Evolutionary conservation across 2,797 vertebrate species (phyloP).

Genomic region (Spheniscus humboldti): DNA sequence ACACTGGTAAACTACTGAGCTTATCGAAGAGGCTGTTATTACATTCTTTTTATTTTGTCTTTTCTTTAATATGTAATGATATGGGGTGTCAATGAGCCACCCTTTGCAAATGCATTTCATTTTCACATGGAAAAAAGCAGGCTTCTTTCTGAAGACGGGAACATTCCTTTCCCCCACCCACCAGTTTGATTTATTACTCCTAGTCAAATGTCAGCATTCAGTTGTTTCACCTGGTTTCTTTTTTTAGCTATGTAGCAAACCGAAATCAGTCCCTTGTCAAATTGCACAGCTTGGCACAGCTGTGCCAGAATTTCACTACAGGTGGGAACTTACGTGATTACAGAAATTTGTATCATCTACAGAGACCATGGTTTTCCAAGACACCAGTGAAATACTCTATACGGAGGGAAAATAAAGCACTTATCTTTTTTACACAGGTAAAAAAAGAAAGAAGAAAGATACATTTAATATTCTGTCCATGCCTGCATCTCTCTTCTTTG

Average conservation of each 20-base stretch:
- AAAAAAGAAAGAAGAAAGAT: not conserved
- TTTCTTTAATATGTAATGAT: not conserved
- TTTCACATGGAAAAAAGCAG: not conserved
- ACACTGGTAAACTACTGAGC: not conserved
- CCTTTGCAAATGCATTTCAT: not conserved
- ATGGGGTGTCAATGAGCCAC: not conserved
- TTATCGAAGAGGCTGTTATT: not conserved
- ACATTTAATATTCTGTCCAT: not conserved
- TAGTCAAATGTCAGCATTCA: constrained; percentile 22
- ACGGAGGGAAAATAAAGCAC: not conserved
- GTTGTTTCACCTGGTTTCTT: constrained; percentile 46
- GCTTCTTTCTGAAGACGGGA: not conserved
- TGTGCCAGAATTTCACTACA: not conserved
- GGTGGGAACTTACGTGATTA: not conserved
- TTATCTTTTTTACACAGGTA: not conserved
- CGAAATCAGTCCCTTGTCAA: constrained; percentile 19
- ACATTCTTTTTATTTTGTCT: not conserved
- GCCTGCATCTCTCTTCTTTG: not conserved
- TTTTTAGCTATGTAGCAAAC: constrained; percentile 6
- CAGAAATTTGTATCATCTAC: not conserved
- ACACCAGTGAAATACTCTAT: not conserved
- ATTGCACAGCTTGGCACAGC: not conserved
- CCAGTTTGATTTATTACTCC: constrained; percentile 41
- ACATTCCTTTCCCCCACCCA: constrained; percentile 36
- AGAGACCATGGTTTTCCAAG: not conserved